Conservation (phyloP, 2,797 vertebrate species). For the Crypturellus tataupa region DNA sequence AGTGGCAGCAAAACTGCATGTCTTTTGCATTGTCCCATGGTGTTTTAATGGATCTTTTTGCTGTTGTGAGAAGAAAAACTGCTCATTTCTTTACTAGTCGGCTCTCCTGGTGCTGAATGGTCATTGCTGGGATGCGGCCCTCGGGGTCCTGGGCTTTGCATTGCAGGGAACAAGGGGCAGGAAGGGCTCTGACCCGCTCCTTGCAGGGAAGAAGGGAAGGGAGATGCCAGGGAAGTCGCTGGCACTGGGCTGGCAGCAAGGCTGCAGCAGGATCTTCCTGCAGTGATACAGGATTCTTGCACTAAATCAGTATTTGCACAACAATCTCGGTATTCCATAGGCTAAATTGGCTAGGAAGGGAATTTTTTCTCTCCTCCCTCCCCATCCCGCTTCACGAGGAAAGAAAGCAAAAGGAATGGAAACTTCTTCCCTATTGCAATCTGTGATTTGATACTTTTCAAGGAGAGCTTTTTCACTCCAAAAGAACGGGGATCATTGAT, state of each 20-base stretch:
- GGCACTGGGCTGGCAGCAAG: neutral
- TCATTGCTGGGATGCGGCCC: neutral
- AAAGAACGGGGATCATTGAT: rapidly evolving
- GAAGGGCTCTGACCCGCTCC: neutral
- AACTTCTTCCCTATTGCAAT: neutral
- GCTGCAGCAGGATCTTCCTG: neutral
- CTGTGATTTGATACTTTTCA: neutral
- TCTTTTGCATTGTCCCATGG: neutral
- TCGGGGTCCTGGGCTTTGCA: rapidly evolving
- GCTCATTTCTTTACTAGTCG: neutral
- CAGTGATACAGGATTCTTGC: neutral
- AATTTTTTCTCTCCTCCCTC: neutral
- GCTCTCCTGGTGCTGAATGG: neutral
- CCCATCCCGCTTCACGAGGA: neutral
- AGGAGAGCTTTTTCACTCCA: neutral
- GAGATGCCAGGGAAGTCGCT: neutral
- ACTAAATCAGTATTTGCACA: neutral
- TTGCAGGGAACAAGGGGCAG: rapidly evolving
- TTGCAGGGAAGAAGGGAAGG: neutral
- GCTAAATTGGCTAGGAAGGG: neutral
- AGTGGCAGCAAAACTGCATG: neutral
- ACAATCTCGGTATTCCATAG: neutral
- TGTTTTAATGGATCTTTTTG: neutral
- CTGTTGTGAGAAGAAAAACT: neutral
- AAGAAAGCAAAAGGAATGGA: neutral